A percentile compares a stretch with the other conserved stretches of the same genome.
phyloP scores from a whole-genome alignment of 2,888 invertebrate species.

The Pachymerium ferrugineum region DNA sequence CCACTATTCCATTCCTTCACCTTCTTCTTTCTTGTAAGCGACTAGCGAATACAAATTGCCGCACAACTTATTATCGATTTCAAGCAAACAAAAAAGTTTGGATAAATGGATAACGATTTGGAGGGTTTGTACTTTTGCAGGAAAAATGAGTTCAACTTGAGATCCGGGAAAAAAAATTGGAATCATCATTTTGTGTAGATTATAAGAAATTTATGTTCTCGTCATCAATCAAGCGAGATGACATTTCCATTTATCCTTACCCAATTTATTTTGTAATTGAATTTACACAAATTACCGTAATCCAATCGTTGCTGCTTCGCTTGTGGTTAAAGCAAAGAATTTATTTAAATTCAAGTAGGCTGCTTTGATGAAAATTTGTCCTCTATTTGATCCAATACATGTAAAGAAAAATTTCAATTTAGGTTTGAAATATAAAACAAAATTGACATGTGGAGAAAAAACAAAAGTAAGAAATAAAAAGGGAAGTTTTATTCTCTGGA shows the following conservation, averaged over 20 bases:
- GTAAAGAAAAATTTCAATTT: too few relatives aligned
- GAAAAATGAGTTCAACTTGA: too few relatives aligned
- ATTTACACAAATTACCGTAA: slow-evolving; percentile 4
- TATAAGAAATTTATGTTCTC: too few relatives aligned
- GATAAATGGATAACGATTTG: not conserved
- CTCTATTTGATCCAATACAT: too few relatives aligned
- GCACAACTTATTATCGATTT: not conserved
- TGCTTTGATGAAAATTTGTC: slow-evolving; percentile 32
- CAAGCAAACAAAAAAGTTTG: not conserved
- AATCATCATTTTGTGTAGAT: too few relatives aligned
- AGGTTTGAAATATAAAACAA: too few relatives aligned
- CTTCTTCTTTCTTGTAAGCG: not conserved
- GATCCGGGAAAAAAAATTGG: too few relatives aligned
- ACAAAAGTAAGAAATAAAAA: too few relatives aligned
- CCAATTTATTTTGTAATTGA: not conserved
- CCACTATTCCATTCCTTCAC: not conserved
- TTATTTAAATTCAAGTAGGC: slow-evolving; percentile 23
- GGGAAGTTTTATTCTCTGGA: too few relatives aligned
- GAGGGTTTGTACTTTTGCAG: too few relatives aligned
- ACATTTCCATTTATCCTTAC: not conserved
- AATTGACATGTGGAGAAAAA: too few relatives aligned
- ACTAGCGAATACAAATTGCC: not conserved
- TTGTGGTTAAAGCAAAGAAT: slow-evolving; percentile 33
- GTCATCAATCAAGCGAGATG: too few relatives aligned
- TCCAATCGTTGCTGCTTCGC: slow-evolving; percentile 28